A percentile compares a stretch with the other conserved stretches of the same genome.
These are phyloP conservation scores for Cephonodes hylas DNA, from an alignment of 2,888 invertebrate species.

Conservation along the genomic window DNA sequence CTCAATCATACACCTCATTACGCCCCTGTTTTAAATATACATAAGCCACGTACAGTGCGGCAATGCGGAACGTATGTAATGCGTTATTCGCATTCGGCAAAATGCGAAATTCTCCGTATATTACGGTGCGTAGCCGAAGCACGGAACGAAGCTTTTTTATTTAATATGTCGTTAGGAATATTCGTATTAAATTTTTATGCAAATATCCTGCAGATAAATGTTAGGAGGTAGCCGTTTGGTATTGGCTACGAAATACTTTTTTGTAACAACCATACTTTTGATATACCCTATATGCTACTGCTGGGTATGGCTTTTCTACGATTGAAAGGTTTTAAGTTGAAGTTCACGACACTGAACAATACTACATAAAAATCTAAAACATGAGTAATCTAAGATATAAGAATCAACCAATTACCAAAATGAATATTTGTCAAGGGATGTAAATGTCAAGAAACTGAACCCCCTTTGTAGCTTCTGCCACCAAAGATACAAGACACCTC, in stretches of 20 bases:
- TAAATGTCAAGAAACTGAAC: too few species aligned
- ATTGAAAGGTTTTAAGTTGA: too few species aligned
- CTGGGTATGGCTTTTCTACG: too few species aligned
- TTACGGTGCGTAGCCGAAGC: slow-evolving; percentile 1
- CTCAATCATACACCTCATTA: slow-evolving; percentile 7
- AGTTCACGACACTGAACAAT: too few species aligned
- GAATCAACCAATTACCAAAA: too few species aligned
- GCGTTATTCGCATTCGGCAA: slow-evolving; percentile 24
- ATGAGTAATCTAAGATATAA: too few species aligned
- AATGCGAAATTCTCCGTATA: slow-evolving; percentile 15
- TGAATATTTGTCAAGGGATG: too few species aligned
- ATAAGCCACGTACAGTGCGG: slow-evolving; percentile 17
- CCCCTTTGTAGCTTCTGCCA: too few species aligned
- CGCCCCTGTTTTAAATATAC: slow-evolving; percentile 3
- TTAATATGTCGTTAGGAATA: slow-evolving; percentile 1
- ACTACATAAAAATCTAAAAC: too few species aligned
- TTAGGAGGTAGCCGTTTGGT: background rate
- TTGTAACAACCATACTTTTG: too few species aligned
- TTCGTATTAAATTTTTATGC: slow-evolving; percentile 1
- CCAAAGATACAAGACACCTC: too few species aligned
- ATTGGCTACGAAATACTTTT: background rate
- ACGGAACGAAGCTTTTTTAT: slow-evolving; percentile 1
- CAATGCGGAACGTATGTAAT: slow-evolving; percentile 29
- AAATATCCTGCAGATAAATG: background rate
- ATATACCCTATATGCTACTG: too few species aligned